Evolutionary conservation across 1,140 invertebrate species (phyloP), one percentile per base, ranked within the genome.

Genomic region (Papilio polyxenes): DNA sequence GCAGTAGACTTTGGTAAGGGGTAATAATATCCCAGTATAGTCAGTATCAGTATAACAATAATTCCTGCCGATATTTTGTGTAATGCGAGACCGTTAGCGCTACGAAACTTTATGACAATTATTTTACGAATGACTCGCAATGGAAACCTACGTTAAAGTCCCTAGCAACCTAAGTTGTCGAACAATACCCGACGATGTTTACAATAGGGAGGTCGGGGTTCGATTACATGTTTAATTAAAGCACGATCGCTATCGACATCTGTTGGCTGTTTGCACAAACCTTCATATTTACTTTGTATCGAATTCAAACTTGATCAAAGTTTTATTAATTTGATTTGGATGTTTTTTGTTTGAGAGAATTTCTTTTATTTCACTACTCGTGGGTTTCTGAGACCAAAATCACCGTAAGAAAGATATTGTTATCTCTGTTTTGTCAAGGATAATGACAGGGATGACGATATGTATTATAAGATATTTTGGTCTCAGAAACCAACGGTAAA

Each of bases 151-250:
- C 3, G 11, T 3, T 72, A 37, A 37, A 13, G 4, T 37, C 13
- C n/a, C 59, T 62, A 5, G 17, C 59, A 62, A 62, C 31, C 37
- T 7, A 31, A 72, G 65, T 37, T 72, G 0, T 0, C 23, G 62
- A 31, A 31, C 62, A 72, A 72, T 72, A 13, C 62, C 3, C 62
- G 62, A 40, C 31, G 65, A 5, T 69, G 65, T 72, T 37, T 72
- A 72, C 65, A 72, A 72, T 72, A 13, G 31, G 65, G 65, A 72
- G 31, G 65, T 72, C 65, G 65, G 65, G 65, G 31, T 72, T 72
- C 65, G 65, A 72, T 72, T 72, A 72, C 65, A 37, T 37, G 65
- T 72, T 37, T 72, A 72, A 72, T 72, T 72, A 72, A 72, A 65
- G 62, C n/a, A 65, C 3, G 65, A 72, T 72, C 17, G 65, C 23